A percentile compares a stretch with the other conserved stretches of the same genome.
phyloP scores from a whole-genome alignment of 2,113 vertebrate species.

The Phaethon lepturus region DNA sequence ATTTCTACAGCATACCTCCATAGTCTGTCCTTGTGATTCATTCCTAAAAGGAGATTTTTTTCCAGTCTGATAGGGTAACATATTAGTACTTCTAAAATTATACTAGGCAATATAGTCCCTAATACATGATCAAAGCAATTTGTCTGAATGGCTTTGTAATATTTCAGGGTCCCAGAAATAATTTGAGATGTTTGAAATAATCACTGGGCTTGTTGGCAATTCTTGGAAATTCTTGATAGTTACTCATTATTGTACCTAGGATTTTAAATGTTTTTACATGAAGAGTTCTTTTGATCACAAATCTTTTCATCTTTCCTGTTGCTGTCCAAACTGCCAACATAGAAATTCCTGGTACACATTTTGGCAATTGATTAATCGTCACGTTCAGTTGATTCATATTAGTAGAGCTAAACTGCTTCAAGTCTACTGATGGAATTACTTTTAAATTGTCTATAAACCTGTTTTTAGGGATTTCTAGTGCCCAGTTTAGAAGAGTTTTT shows the following conservation, averaged over 20 bases:
- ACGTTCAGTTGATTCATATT: background rate
- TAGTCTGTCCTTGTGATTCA: background rate
- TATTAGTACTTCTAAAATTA: background rate
- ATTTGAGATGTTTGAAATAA: background rate
- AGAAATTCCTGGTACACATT: background rate
- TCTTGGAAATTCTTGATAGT: background rate
- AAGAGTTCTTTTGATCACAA: background rate
- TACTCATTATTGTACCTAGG: background rate
- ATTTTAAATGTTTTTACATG: background rate
- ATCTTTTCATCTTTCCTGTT: background rate
- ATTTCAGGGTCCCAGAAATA: background rate
- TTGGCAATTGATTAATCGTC: background rate
- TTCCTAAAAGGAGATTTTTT: background rate
- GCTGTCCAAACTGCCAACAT: background rate
- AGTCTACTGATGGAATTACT: background rate
- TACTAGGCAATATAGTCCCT: background rate
- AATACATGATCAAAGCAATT: background rate
- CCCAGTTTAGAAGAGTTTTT: background rate
- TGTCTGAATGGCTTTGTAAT: background rate
- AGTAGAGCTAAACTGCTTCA: background rate
- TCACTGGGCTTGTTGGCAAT: background rate
- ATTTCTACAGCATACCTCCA: background rate
- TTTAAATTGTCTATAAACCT: background rate
- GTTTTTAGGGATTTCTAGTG: background rate
- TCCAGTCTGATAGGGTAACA: background rate